Percentiles rank a stretch among this genome's conserved stretches.
These are phyloP conservation scores for Ptilodon capucinus DNA, from an alignment of 2,888 invertebrate genomes.

Conservation along the genomic window DNA sequence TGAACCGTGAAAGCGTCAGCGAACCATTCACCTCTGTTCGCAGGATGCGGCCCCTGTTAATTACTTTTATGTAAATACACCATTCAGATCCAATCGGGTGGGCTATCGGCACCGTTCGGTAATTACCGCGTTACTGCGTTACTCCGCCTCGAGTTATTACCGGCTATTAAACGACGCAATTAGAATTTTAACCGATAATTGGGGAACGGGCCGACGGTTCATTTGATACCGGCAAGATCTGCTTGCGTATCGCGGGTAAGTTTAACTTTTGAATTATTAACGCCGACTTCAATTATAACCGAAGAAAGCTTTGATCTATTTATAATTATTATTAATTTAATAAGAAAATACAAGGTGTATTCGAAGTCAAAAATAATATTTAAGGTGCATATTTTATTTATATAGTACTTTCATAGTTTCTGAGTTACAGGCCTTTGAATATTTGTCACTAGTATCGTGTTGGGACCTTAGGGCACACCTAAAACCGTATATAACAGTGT, in stretches of 20 bases:
- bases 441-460: too few relatives aligned
- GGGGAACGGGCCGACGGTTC: background rate
- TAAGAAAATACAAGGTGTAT: too few relatives aligned
- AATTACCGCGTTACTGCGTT: background rate
- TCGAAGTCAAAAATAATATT: too few relatives aligned
- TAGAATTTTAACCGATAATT: background rate
- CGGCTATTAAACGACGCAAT: background rate
- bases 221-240: background rate
- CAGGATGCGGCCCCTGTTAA: constrained; percentile 1
- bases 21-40: background rate
- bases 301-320: too few relatives aligned
- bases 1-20: background rate
- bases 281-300: background rate
- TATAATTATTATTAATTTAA: background rate
- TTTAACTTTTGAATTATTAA: background rate
- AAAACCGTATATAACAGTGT: too few relatives aligned
- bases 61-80: constrained; percentile 16
- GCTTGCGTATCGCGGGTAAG: background rate
- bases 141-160: background rate
- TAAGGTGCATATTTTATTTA: too few relatives aligned
- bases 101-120: background rate
- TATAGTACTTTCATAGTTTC: too few relatives aligned
- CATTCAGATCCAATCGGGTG: constrained; percentile 9
- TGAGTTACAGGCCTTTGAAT: too few relatives aligned
- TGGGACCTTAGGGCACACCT: too few relatives aligned